Percentiles rank a stretch among this genome's conserved stretches.
Conservation (phyloP, 2,797 vertebrate species). For the Onychomys leucogaster region DNA sequence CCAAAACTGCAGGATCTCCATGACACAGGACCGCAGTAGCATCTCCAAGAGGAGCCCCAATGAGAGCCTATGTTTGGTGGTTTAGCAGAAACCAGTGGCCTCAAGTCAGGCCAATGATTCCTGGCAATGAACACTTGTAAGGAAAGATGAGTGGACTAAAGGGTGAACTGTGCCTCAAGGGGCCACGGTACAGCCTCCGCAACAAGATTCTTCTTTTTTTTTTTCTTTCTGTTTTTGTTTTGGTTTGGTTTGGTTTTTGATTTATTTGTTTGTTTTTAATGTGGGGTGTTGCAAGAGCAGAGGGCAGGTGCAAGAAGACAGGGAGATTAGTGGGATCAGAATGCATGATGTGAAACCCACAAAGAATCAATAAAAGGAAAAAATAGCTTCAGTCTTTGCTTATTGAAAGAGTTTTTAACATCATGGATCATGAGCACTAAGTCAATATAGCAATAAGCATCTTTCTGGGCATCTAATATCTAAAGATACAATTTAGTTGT, state of each 20-base stretch:
- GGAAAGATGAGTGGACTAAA: neutral
- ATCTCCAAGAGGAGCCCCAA: neutral
- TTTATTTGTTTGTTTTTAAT: neutral
- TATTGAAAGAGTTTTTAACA: neutral
- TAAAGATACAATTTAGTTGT: constrained; percentile 24
- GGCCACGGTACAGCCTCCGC: neutral
- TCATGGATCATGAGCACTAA: neutral
- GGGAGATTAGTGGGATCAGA: neutral
- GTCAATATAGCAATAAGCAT: neutral
- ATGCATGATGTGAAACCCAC: neutral
- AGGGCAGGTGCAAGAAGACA: neutral
- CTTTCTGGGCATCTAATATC: neutral
- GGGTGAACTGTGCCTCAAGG: neutral
- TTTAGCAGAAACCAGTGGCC: neutral
- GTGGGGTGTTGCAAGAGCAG: neutral
- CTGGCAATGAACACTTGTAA: neutral
- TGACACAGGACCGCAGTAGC: neutral
- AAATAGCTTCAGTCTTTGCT: neutral
- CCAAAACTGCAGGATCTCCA: neutral
- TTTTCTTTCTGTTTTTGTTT: neutral
- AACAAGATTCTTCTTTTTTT: neutral
- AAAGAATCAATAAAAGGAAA: neutral
- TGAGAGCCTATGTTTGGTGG: neutral
- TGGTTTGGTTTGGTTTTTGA: neutral
- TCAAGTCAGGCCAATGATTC: neutral